A percentile compares a stretch with the other conserved stretches of the same genome.
phyloP scores from a whole-genome alignment of 2,888 invertebrate species.

The Mechanitis mazaeus region DNA sequence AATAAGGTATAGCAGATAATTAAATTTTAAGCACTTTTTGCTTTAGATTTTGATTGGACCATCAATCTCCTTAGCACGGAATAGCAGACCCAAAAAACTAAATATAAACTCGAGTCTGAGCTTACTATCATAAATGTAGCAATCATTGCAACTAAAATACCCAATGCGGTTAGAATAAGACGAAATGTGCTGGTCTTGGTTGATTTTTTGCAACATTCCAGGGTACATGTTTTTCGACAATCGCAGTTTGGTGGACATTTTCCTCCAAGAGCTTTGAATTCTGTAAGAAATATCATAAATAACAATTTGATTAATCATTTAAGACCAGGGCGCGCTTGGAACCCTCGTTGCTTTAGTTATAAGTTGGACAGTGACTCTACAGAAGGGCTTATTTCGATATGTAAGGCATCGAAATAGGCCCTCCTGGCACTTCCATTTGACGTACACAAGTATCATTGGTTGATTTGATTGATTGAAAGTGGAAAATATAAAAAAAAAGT shows the following conservation, averaged over 20 bases:
- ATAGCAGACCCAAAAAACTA: constrained; percentile 62
- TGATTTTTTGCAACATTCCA: constrained; percentile 34
- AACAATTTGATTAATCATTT: no score
- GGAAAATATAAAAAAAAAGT: no score
- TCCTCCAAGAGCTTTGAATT: constrained; percentile 29
- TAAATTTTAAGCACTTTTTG: constrained; percentile 37
- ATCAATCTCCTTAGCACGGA: constrained; percentile 58
- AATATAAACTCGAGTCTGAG: constrained; percentile 58
- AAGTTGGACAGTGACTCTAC: no score
- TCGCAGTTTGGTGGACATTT: constrained; percentile 41
- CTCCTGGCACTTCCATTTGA: no score
- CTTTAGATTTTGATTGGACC: constrained; percentile 41
- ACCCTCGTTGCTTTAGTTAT: no score
- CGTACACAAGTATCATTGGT: no score
- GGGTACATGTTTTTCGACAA: neutral
- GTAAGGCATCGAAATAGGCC: no score
- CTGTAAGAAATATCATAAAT: constrained; percentile 34
- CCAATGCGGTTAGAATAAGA: constrained; percentile 48
- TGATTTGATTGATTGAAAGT: no score
- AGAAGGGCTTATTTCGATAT: no score
- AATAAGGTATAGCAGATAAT: neutral
- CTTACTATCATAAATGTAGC: constrained; percentile 58
- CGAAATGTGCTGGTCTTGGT: constrained; percentile 28
- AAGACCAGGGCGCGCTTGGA: no score
- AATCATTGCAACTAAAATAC: constrained; percentile 55